Base-by-base conservation (phyloP, 1,140 invertebrate species). In the Euglossa dilemma region DNA sequence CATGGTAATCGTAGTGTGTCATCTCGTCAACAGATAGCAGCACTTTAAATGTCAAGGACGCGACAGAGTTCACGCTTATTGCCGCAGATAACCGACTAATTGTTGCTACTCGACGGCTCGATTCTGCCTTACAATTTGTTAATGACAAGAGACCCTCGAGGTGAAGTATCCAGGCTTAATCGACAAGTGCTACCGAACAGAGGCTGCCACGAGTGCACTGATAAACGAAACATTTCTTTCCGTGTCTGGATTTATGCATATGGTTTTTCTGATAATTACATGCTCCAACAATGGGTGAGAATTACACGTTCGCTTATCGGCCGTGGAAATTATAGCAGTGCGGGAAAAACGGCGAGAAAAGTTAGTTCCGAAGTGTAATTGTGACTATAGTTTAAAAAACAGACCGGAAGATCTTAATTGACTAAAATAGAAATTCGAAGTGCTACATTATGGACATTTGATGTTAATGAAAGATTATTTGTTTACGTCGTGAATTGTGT, bases 121-220 rank as follows among this genome's bases (percentile, higher is more conserved):
- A 64, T 64, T 74, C 83, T 80, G 78, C 82, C 77, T 63, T 81
- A 89, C 77, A 90, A 90, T 90, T 90, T 90, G 80, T 89, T 90
- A 90, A 90, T 90, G 89, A 90, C 87, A 85, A 91, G 88, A 91
- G 90, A 90, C 90, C 88, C 90, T 91, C 82, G 90, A 91, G 81
- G 70, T 91, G 90, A 91, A 91, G 90, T 91, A 86, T 89, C 85
- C 73, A 79, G 85, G 90, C 90, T 91, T 91, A 91, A 67, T 64
- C 74, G 85, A 90, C 89, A 89, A 90, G 89, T 90, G 85, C 85
- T 70, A 86, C 89, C 89, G 81, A 90, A 90, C 80, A 57, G 67
- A 81, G 57, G 67, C 50, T 50, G 64, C 57, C 78, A 89, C 52
- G 85, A 89, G 88, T 89, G 85, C 87, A 83, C 89, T 87, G 89